Base-by-base conservation (phyloP, 2,113 vertebrate species). In the Odontesthes bonariensis region DNA sequence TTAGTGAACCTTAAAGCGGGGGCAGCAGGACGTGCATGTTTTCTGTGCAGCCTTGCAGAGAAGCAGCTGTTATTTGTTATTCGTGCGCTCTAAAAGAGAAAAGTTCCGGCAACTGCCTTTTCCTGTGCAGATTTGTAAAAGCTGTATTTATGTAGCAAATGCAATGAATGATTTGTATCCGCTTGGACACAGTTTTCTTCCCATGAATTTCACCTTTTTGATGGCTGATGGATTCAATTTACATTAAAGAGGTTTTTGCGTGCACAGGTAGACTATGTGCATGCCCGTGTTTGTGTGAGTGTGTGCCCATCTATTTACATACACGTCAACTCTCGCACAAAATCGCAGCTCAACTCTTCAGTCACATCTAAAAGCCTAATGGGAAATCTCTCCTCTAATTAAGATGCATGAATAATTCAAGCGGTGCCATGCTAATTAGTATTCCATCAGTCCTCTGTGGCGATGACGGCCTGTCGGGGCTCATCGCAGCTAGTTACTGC, bases 391-490 rank as follows among this genome's bases (percentile, higher is more conserved):
- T 86, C 83, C 71, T 75, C 91, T 94, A 94, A 95, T 95, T 92
- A 92, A 94, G 89, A 93, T 80, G 87, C 90, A 93, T 95, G 92
- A 94, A 95, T 94, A 93, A 94, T 94, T 94, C 90, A 94, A 92
- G 87, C 81, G 54, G 81, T 83, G 87, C 75, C 60, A 73, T 12
- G 60, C 86, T 93, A 91, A 94, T 95, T 94, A 93, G 87, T 81
- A 93, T 94, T 93, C 90, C 92, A 90, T 92, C 92, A 93, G 87
- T 84, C 88, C 86, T 87, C 67, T 60, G 80, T 51, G 73, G 82
- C 67, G 78, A 88, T 82, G 88, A 88, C 58, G 79, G 82, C 80
- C 80, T 85, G 84, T 91, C 90, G 73, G 64, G 73, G 76, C 83
- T 49, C 83, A 77, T 83, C 75, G 75, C 60, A 31, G 57, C 51